These are phyloP conservation scores for Geotria australis DNA, from an alignment of 2,797 vertebrate genomes.

Conservation along the genomic window DNA sequence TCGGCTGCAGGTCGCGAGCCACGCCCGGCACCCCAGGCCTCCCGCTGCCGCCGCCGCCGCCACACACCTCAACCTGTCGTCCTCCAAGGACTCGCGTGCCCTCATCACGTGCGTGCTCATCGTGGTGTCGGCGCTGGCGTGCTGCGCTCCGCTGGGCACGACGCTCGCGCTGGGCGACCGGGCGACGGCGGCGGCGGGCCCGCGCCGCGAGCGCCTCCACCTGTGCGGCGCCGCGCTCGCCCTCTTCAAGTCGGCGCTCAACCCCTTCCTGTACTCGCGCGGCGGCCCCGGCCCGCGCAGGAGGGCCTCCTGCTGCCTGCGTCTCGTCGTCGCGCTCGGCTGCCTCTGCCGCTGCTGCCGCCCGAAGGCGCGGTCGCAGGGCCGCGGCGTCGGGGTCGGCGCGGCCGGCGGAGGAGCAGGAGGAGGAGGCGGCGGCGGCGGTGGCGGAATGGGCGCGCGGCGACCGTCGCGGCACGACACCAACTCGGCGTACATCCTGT, in stretches of 20 bases:
- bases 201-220: slow-evolving; percentile 54
- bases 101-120: slow-evolving; percentile 64
- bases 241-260: slow-evolving; percentile 77
- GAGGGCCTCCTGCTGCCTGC: slow-evolving; percentile 29
- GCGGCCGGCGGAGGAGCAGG: slow-evolving; percentile 13
- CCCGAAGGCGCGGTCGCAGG: slow-evolving; percentile 1
- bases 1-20: too few relatives aligned
- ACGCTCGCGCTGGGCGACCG: slow-evolving; percentile 47
- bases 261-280: slow-evolving; percentile 85
- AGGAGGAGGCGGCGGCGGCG: too few relatives aligned
- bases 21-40: too few relatives aligned
- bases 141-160: slow-evolving; percentile 63
- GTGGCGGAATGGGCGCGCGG: too few relatives aligned
- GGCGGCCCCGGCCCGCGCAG: slow-evolving; percentile 65
- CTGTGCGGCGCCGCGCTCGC: slow-evolving; percentile 69
- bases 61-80: slow-evolving; percentile 25
- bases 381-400: slow-evolving; percentile 8
- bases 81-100: slow-evolving; percentile 59
- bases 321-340: slow-evolving; percentile 23
- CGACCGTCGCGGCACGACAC: slow-evolving; percentile 73
- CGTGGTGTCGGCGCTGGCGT: slow-evolving; percentile 54
- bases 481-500: slow-evolving; percentile 70
- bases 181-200: neutral
- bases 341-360: neutral
- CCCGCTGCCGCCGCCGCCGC: neutral